Evolutionary conservation across 2,113 vertebrate genomes (phyloP).

Genomic region (Odocoileus hemionus): DNA sequence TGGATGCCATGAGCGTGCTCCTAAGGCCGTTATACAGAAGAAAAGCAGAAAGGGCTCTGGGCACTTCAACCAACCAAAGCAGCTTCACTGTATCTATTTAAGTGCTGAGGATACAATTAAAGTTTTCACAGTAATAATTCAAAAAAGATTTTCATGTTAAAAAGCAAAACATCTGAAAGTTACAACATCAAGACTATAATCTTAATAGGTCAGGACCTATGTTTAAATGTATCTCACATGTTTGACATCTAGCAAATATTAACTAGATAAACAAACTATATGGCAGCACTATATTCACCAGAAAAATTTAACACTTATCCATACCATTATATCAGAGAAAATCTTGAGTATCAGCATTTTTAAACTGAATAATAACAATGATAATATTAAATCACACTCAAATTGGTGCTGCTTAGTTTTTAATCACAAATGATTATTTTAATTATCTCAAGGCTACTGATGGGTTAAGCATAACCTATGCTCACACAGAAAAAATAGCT

Average conservation of each 20-base stretch:
- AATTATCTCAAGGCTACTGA: background rate
- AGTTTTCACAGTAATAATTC: background rate
- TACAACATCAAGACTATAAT: background rate
- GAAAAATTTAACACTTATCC: background rate
- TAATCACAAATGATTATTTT: background rate
- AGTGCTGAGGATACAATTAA: background rate
- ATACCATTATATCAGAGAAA: conserved; percentile 1
- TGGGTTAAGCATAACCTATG: background rate
- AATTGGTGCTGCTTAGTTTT: background rate
- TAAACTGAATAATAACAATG: background rate
- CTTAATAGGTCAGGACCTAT: background rate
- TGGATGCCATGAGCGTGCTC: background rate
- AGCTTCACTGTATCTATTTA: background rate
- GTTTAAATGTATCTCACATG: background rate
- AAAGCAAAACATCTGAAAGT: conserved; percentile 7
- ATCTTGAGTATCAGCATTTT: background rate
- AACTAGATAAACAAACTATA: conserved; percentile 4
- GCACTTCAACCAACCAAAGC: background rate
- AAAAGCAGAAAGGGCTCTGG: background rate
- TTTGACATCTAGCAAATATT: background rate
- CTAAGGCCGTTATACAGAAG: background rate
- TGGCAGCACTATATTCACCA: background rate
- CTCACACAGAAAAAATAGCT: background rate
- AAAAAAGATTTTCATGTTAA: background rate
- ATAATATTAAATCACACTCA: background rate